These are phyloP conservation scores for Peromyscus attwateri DNA, from an alignment of 2,797 vertebrate species.

Conservation along the genomic window DNA sequence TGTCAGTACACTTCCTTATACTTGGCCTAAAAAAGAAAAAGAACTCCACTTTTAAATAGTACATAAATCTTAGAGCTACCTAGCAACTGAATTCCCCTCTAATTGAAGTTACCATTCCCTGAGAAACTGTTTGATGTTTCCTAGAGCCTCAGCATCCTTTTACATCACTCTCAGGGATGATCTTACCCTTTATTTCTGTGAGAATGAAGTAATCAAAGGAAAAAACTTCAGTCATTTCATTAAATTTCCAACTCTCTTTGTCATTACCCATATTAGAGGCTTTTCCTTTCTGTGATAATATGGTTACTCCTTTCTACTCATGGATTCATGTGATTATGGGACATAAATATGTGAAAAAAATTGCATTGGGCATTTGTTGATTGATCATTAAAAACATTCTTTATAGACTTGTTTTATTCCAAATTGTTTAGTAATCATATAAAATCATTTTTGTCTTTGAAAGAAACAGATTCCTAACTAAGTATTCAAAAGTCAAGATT, in stretches of 20 bases:
- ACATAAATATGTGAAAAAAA: not conserved
- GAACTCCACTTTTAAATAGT: slow-evolving; percentile 14
- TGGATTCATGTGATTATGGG: not conserved
- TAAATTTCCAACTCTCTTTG: not conserved
- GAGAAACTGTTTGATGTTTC: not conserved
- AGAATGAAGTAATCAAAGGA: not conserved
- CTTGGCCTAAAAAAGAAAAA: not conserved
- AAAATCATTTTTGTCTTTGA: slow-evolving; percentile 40
- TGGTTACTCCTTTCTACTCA: not conserved
- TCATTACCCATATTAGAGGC: not conserved
- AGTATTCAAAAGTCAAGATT: slow-evolving; percentile 43
- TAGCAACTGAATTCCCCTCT: not conserved
- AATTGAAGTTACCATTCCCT: not conserved
- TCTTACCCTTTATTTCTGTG: not conserved
- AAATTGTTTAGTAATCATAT: slow-evolving; percentile 8
- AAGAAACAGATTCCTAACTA: slow-evolving; percentile 17
- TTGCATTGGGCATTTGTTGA: not conserved
- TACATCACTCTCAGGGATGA: not conserved
- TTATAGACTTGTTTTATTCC: slow-evolving; percentile 25
- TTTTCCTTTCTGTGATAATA: not conserved
- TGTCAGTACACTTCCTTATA: slow-evolving; percentile 1
- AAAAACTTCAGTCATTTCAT: not conserved
- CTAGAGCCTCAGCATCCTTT: not conserved
- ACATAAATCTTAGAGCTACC: slow-evolving; percentile 14
- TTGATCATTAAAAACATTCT: slow-evolving; percentile 59